Percentiles rank a stretch among this genome's conserved stretches.
Evolutionary conservation across 2,113 vertebrate species (phyloP).

Genomic region (Harpagus bidentatus): DNA sequence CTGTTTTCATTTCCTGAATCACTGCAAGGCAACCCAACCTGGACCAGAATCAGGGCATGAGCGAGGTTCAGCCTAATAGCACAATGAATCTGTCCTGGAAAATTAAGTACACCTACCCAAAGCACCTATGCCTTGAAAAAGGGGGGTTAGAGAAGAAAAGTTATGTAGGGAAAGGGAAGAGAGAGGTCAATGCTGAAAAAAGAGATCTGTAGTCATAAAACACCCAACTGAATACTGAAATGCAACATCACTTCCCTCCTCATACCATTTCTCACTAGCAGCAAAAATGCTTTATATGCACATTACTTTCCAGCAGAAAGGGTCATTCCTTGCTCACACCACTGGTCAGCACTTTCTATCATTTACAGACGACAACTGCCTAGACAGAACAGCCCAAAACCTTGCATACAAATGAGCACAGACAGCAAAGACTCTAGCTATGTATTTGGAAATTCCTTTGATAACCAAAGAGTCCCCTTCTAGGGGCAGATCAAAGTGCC

Average conservation of each 20-base stretch:
- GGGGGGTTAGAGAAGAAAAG: neutral
- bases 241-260: neutral
- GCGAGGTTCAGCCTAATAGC: neutral
- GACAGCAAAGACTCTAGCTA: neutral
- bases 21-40: neutral
- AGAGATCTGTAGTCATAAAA: neutral
- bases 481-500: neutral
- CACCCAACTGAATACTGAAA: neutral
- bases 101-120: neutral
- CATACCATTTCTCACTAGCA: neutral
- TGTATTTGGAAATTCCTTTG: neutral
- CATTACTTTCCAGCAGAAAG: neutral
- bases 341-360: neutral
- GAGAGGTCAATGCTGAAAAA: neutral
- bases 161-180: neutral
- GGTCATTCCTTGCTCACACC: neutral
- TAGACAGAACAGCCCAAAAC: neutral
- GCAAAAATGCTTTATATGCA: neutral
- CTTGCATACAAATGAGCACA: neutral
- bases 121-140: neutral
- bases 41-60: neutral
- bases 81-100: neutral
- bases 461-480: neutral
- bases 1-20: neutral
- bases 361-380: neutral